Base-by-base conservation (phyloP, 35 echinoderm and acorn worm species). In the Patiria miniata region DNA sequence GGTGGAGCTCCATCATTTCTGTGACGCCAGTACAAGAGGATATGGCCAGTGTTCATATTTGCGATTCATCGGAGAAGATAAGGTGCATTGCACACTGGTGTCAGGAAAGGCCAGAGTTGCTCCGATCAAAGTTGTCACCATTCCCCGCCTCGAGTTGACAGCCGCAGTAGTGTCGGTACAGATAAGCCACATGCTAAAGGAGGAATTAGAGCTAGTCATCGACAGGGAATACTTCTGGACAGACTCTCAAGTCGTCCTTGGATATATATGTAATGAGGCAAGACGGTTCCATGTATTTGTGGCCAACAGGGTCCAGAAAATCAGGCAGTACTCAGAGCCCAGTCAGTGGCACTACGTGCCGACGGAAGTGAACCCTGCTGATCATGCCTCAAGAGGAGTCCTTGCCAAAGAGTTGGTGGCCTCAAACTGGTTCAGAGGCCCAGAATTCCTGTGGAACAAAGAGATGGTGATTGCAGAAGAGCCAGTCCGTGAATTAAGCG, bases 311-410 rank as follows among this genome's bases (percentile, higher is more conserved):
- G 8, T 93, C 2, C 1, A 29, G 0, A 28, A 47, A 4, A 93
- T 91, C n/a, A 82, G 61, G 58, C 52, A 68, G 4, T 51, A 57
- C 1, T 83, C 85, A 1, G 12, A 68, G 4, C 56, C 85, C 8
- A 81, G 19, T 51, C 91, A 88, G 52, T 93, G 91, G 61, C 77
- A 61, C 5, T 82, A 92, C 51, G 78, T 94, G 21, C 76, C 51
- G 18, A 42, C 77, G 3, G 59, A 58, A 16, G 18, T 82, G 19
- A 95, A 91, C 39, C 89, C 89, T 15, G 84, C 78, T n/a, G 47
- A 95, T 47, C 88, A 91, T 87, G 88, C 88, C 5, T 86, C 92
- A n/a, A 37, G 93, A 50, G 88, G 83, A 82, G 37, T 94, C 14
- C 15, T 29, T 83, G 61, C 80, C 1, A 68, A 37, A 32, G 33